Percentiles rank a stretch among this genome's conserved stretches.
phyloP scores from a whole-genome alignment of 2,797 vertebrate genomes.

The Tokudaia tokunoshimensis region DNA sequence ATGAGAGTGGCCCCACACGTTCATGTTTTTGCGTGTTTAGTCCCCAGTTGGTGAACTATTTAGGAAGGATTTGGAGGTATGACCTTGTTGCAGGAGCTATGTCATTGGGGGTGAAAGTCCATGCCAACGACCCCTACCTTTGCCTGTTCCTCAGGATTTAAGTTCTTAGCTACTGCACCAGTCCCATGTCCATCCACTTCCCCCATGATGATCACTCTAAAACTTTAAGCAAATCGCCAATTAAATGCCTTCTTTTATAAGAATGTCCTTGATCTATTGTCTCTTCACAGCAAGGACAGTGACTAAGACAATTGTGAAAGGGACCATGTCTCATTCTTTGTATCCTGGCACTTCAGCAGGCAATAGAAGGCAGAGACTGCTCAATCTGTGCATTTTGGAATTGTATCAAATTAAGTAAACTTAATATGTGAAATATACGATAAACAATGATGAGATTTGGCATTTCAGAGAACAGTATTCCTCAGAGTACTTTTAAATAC shows the following conservation, averaged over 20 bases:
- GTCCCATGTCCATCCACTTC: neutral
- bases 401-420: conserved; percentile 77
- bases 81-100: neutral
- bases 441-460: conserved; percentile 71
- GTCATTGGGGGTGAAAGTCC: neutral
- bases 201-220: neutral
- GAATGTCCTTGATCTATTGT: neutral
- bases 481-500: conserved; percentile 74
- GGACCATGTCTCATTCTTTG: conserved; percentile 42
- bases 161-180: neutral
- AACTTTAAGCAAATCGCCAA: neutral
- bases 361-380: conserved; percentile 69
- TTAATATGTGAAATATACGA: conserved; percentile 73
- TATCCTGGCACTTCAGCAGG: conserved; percentile 39
- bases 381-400: conserved; percentile 70
- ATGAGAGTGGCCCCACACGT: neutral
- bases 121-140: neutral
- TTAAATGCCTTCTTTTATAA: neutral
- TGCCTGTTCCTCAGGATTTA: neutral
- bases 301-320: neutral
- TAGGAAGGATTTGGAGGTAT: neutral
- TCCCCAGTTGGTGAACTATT: neutral
- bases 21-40: neutral
- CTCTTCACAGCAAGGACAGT: neutral
- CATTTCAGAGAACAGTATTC: conserved; percentile 72